Conservation (phyloP, 1,140 invertebrate species). For the Drosophila cardini region DNA sequence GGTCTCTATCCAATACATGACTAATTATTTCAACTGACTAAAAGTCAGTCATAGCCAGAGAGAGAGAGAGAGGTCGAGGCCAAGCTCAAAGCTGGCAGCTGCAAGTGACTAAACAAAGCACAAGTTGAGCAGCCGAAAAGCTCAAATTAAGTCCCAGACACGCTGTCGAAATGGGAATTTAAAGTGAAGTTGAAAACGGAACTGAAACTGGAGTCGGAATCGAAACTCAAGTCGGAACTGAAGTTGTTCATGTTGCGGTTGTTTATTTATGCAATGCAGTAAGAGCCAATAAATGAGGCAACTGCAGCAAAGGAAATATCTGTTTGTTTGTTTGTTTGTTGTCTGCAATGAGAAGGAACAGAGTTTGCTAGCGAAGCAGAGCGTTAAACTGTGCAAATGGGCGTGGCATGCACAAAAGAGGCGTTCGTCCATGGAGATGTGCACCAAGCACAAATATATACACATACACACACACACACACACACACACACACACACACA, state of each 20-base stretch:
- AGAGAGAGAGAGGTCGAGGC: conserved; percentile 12
- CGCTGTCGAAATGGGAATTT: not conserved
- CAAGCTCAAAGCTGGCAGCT: conserved; percentile 2
- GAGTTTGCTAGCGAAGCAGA: not conserved
- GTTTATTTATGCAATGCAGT: conserved; percentile 48
- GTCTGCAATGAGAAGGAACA: not conserved
- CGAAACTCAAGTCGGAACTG: no score
- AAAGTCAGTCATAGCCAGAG: not conserved
- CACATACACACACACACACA: no score
- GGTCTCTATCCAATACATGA: no score
- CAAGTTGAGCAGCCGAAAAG: conserved; percentile 24
- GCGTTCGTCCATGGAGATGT: not conserved
- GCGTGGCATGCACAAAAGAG: conserved; percentile 1
- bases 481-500: no score
- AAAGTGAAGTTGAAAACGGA: not conserved
- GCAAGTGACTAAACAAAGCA: conserved; percentile 54
- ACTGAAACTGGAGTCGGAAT: not conserved
- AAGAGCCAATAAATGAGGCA: conserved; percentile 5
- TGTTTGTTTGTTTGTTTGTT: not conserved
- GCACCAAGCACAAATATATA: not conserved
- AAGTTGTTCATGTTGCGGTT: conserved; percentile 15
- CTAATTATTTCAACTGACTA: not conserved
- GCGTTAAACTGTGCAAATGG: conserved; percentile 6
- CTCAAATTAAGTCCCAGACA: not conserved
- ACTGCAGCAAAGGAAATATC: not conserved